Evolutionary conservation across 2,888 invertebrate species (phyloP).

Genomic region (Mongoloraphidia duomilia): DNA sequence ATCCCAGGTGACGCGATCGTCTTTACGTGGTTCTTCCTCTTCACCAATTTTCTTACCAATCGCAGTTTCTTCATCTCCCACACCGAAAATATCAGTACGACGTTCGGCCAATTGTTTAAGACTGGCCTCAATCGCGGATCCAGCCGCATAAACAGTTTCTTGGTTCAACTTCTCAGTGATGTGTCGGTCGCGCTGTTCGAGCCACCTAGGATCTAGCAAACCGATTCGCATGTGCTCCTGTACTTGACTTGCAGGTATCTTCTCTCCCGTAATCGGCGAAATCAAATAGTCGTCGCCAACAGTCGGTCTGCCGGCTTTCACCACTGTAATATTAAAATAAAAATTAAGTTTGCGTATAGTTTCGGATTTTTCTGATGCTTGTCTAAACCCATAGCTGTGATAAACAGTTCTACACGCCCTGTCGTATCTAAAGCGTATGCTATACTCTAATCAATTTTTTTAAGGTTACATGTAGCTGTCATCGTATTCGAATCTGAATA

Average conservation of each 20-base stretch:
- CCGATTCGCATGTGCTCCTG: slow-evolving; percentile 98
- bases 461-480: too few relatives aligned
- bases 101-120: slow-evolving; percentile 92
- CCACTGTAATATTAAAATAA: slow-evolving; percentile 22
- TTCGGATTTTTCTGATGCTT: background rate
- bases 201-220: slow-evolving; percentile 91
- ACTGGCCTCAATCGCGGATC: slow-evolving; percentile 89
- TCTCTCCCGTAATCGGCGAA: slow-evolving; percentile 96
- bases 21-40: slow-evolving; percentile 65
- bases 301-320: slow-evolving; percentile 43
- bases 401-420: too few relatives aligned
- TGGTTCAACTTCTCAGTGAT: slow-evolving; percentile 88
- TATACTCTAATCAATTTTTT: slow-evolving; percentile 22
- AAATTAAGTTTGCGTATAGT: background rate
- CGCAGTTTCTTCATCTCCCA: slow-evolving; percentile 95
- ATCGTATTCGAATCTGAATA: too few relatives aligned
- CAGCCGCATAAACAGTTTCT: slow-evolving; percentile 66
- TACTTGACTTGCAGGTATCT: slow-evolving; percentile 92
- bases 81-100: slow-evolving; percentile 99
- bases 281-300: slow-evolving; percentile 82
- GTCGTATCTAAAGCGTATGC: too few relatives aligned
- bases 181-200: slow-evolving; percentile 89
- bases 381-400: background rate
- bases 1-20: slow-evolving; percentile 94
- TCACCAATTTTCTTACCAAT: slow-evolving; percentile 98